Evolutionary conservation across 2,113 vertebrate genomes (phyloP).

Genomic region (Tupaia chinensis): DNA sequence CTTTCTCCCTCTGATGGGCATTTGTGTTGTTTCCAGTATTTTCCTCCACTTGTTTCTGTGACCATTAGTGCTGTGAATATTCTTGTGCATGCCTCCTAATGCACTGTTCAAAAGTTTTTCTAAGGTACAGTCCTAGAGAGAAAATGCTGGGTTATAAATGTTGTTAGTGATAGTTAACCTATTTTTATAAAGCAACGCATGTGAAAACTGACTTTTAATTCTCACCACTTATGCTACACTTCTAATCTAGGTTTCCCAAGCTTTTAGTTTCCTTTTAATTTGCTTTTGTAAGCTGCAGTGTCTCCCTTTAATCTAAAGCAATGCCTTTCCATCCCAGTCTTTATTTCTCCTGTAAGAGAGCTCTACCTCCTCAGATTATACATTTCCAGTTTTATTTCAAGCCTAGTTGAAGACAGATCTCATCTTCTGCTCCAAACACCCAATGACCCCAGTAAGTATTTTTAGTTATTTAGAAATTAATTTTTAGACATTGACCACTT

Average conservation of each 20-base stretch:
- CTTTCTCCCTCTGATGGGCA: not conserved
- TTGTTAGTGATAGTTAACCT: not conserved
- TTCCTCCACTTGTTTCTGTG: not conserved
- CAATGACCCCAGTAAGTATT: not conserved
- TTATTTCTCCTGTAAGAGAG: not conserved
- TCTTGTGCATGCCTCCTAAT: not conserved
- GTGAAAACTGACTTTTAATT: slow-evolving; percentile 9
- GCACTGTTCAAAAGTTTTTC: not conserved
- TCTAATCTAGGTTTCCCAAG: not conserved
- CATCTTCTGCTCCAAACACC: not conserved
- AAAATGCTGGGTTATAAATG: not conserved
- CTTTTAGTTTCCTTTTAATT: slow-evolving; percentile 24
- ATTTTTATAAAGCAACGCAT: not conserved
- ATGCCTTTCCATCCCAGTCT: not conserved
- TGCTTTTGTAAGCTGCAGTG: not conserved
- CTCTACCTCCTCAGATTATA: not conserved
- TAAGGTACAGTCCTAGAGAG: not conserved
- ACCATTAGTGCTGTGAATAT: not conserved
- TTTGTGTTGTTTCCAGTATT: not conserved
- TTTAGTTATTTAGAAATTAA: slow-evolving; percentile 12
- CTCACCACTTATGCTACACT: not conserved
- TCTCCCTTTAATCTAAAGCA: not conserved
- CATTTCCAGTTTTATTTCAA: slow-evolving; percentile 18
- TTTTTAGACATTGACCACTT: not conserved
- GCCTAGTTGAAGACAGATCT: not conserved